Percentiles rank a stretch among this genome's conserved stretches.
Conservation (phyloP, 2,797 vertebrate genomes). For the Myoxocephalus aenaeus region DNA sequence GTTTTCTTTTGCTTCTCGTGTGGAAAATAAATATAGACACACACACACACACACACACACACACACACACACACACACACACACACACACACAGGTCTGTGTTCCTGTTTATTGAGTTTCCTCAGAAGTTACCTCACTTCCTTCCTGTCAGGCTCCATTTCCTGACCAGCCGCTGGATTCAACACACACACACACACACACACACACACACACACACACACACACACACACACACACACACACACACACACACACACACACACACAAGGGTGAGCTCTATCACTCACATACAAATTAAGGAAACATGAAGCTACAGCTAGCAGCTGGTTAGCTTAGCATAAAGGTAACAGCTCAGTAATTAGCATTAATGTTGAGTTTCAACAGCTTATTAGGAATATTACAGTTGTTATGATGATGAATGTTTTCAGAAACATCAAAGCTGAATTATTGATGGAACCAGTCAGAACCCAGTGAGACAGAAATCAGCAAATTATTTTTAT, state of each 20-base stretch:
- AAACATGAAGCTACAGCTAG: neutral
- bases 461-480: neutral
- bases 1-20: neutral
- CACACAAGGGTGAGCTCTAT: too few relatives aligned
- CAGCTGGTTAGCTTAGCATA: neutral
- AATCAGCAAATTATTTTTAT: constrained; percentile 24
- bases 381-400: neutral
- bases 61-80: constrained; percentile 19
- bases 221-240: neutral
- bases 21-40: neutral
- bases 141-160: constrained; percentile 4
- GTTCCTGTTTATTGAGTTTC: constrained; percentile 31
- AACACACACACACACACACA: neutral
- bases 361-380: neutral
- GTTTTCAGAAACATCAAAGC: neutral
- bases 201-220: constrained; percentile 6
- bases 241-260: constrained; percentile 10
- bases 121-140: constrained; percentile 2
- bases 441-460: too few relatives aligned
- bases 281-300: neutral
- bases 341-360: too few relatives aligned
- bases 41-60: constrained; percentile 21
- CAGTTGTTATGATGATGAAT: neutral
- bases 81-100: constrained; percentile 6
- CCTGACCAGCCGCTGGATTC: neutral